Evolutionary conservation across 2,888 invertebrate species (phyloP).

Genomic region (Bimastos eiseni): DNA sequence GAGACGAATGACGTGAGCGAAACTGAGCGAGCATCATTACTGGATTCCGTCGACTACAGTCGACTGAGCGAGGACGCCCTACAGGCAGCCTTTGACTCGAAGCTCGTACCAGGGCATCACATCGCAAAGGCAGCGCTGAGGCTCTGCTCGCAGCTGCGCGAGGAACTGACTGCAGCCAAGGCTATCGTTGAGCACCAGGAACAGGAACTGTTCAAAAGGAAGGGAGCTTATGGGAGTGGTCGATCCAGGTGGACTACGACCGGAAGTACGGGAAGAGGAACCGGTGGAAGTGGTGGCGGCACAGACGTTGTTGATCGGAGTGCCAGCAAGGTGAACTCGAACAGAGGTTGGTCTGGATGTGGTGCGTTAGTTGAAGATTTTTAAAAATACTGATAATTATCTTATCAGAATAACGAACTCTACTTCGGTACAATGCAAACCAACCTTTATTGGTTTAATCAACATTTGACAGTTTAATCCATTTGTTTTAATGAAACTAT

Average conservation of each 20-base stretch:
- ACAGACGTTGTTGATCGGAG: background rate
- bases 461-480: too few relatives aligned
- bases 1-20: constrained; percentile 50
- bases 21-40: constrained; percentile 50
- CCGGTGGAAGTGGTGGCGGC: background rate
- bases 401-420: too few relatives aligned
- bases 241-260: background rate
- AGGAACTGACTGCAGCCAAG: constrained; percentile 53
- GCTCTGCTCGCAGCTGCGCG: constrained; percentile 52
- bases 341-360: background rate
- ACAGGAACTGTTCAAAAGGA: constrained; percentile 35
- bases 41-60: constrained; percentile 54
- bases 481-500: too few relatives aligned
- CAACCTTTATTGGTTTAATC: background rate
- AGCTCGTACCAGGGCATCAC: constrained; percentile 52
- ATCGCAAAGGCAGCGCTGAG: constrained; percentile 55
- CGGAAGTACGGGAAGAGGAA: background rate
- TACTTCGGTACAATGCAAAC: background rate
- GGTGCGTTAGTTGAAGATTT: background rate
- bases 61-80: constrained; percentile 54
- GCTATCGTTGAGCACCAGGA: constrained; percentile 52
- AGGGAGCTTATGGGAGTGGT: constrained; percentile 43
- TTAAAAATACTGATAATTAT: too few relatives aligned
- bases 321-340: background rate
- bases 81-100: constrained; percentile 52